phyloP scores from a whole-genome alignment of 2,113 vertebrate genomes.

The Maccullochella peelii region DNA sequence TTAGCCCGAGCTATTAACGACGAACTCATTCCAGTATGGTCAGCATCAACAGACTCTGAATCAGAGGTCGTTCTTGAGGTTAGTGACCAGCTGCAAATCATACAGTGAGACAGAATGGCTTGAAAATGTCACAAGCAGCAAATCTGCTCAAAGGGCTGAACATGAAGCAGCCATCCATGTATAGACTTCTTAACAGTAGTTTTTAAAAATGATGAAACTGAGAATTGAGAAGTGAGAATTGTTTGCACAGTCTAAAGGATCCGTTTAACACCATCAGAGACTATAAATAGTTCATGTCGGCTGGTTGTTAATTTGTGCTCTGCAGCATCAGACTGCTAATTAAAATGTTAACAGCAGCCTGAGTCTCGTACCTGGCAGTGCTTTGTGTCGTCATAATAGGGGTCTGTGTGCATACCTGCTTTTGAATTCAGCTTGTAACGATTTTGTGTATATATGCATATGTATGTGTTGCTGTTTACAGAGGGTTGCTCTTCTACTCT shows the following conservation, averaged over 20 bases:
- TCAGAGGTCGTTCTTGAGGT: slow-evolving; percentile 27
- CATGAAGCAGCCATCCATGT: neutral
- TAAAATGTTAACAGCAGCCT: neutral
- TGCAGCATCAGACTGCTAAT: slow-evolving; percentile 1
- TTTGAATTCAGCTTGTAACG: neutral
- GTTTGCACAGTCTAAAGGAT: neutral
- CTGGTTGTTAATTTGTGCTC: neutral
- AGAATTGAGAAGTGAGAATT: neutral
- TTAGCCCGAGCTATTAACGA: slow-evolving; percentile 41
- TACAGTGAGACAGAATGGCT: neutral
- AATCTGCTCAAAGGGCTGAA: neutral
- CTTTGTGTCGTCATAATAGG: neutral
- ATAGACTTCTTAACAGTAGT: neutral
- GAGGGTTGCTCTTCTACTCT: neutral
- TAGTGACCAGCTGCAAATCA: slow-evolving; percentile 1
- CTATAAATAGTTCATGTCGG: neutral
- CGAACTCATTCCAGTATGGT: slow-evolving; percentile 18
- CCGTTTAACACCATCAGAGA: neutral
- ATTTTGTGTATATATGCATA: neutral
- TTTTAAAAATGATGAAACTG: slow-evolving; percentile 19
- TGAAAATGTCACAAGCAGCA: neutral
- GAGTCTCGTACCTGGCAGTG: neutral
- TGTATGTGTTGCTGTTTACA: neutral
- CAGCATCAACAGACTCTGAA: neutral
- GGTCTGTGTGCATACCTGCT: neutral